Percentiles rank a stretch among this genome's conserved stretches.
phyloP scores from a whole-genome alignment of 2,797 vertebrate genomes.

The Helicolenus hilgendorfi region DNA sequence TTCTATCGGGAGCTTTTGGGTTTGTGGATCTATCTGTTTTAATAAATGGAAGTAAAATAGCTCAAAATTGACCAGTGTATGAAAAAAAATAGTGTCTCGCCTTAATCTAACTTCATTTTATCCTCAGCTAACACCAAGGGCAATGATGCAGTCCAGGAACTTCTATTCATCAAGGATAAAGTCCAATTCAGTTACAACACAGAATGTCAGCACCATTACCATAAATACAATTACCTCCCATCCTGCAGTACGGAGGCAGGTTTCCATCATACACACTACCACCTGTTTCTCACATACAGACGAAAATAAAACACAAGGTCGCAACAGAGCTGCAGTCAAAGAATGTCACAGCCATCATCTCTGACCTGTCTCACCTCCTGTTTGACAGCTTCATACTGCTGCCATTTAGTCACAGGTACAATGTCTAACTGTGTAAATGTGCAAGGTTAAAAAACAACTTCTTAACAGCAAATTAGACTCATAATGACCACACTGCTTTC shows the following conservation, averaged over 20 bases:
- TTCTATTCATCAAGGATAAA: not conserved
- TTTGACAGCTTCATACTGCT: not conserved
- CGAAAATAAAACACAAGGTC: not conserved
- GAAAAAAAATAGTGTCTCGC: too few species aligned
- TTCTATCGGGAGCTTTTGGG: too few species aligned
- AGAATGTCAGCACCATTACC: not conserved
- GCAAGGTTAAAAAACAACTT: not conserved
- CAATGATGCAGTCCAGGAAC: not conserved
- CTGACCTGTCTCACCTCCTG: constrained; percentile 17
- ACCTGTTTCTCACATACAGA: not conserved
- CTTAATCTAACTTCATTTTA: not conserved
- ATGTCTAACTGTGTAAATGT: not conserved
- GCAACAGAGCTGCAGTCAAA: not conserved
- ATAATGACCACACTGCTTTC: not conserved
- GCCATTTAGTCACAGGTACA: constrained; percentile 29
- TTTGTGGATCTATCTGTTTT: too few species aligned
- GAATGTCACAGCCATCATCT: constrained; percentile 1
- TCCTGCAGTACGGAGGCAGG: not conserved
- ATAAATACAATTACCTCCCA: not conserved
- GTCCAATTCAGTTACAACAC: not conserved
- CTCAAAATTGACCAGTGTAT: too few species aligned
- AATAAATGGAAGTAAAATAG: too few species aligned
- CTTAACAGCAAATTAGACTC: not conserved
- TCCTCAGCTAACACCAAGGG: not conserved
- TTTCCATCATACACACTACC: too few species aligned